Percentiles rank a stretch among this genome's conserved stretches.
These are phyloP conservation scores for Trissoscelio sp. DNA, from an alignment of 2,888 invertebrate genomes.

Conservation along the genomic window DNA sequence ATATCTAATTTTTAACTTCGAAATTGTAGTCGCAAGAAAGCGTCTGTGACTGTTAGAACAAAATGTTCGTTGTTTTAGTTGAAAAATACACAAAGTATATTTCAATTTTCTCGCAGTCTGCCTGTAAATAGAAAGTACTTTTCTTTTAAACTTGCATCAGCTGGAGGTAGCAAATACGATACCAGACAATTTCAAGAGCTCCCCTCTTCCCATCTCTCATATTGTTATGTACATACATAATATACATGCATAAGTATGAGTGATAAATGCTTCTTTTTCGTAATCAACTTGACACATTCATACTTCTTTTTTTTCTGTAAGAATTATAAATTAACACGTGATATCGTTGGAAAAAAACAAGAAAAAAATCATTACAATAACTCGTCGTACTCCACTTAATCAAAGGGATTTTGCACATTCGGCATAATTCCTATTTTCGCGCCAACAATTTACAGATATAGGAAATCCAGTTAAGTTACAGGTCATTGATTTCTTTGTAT, in stretches of 20 bases:
- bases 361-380: not conserved
- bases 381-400: not conserved
- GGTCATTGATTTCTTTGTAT: slow-evolving; percentile 21
- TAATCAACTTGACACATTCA: slow-evolving; percentile 59
- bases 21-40: too few relatives aligned
- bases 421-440: not conserved
- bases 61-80: not conserved
- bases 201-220: not conserved
- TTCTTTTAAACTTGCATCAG: slow-evolving; percentile 56
- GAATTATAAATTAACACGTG: slow-evolving; percentile 29
- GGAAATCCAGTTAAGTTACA: not conserved
- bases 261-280: slow-evolving; percentile 34
- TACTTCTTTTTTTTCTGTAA: slow-evolving; percentile 6
- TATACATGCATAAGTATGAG: slow-evolving; percentile 8
- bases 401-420: not conserved
- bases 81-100: slow-evolving; percentile 28
- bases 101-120: slow-evolving; percentile 53
- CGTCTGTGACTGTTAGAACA: not conserved
- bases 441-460: not conserved
- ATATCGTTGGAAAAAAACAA: not conserved
- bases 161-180: slow-evolving; percentile 33
- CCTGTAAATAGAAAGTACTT: slow-evolving; percentile 65
- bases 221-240: slow-evolving; percentile 10
- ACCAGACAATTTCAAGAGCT: slow-evolving; percentile 43
- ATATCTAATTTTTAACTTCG: too few relatives aligned